Evolutionary conservation across 2,888 invertebrate genomes (phyloP).

Genomic region (Acanthosoma haemorrhoidale): DNA sequence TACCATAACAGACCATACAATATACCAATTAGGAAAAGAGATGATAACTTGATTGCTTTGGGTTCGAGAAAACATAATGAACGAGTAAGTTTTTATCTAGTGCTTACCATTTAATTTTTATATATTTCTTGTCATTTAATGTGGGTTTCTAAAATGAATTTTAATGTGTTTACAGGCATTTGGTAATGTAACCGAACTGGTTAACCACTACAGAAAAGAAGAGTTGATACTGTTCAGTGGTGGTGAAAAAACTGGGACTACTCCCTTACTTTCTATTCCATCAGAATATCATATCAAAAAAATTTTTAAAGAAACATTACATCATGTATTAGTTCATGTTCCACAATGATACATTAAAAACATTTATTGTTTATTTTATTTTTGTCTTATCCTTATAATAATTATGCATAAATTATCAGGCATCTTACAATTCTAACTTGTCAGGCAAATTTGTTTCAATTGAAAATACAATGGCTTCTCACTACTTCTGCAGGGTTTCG

Average conservation of each 20-base stretch:
- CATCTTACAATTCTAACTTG: too few species aligned
- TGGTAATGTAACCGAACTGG: conserved; percentile 41
- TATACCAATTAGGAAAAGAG: conserved; percentile 43
- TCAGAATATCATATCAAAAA: conserved; percentile 2
- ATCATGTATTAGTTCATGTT: conserved; percentile 22
- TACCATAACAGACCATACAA: conserved; percentile 43
- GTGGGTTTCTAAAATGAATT: not conserved
- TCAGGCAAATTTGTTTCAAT: too few species aligned
- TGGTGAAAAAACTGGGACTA: conserved; percentile 38
- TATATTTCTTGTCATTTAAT: not conserved
- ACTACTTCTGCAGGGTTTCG: too few species aligned
- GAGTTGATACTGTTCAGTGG: conserved; percentile 42
- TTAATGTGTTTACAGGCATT: conserved; percentile 41
- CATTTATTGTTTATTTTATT: not conserved
- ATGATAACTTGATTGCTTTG: conserved; percentile 43
- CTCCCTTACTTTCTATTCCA: conserved; percentile 25
- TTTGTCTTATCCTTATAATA: not conserved
- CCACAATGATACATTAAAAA: not conserved
- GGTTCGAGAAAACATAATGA: conserved; percentile 44
- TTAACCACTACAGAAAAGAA: conserved; percentile 41
- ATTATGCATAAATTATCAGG: not conserved
- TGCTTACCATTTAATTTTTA: not conserved
- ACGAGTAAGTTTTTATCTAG: conserved; percentile 39
- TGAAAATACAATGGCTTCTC: too few species aligned
- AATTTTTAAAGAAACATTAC: not conserved